Evolutionary conservation across 2,113 vertebrate species (phyloP), one percentile per base, ranked within the genome.

Genomic region (Numenius arquata): DNA sequence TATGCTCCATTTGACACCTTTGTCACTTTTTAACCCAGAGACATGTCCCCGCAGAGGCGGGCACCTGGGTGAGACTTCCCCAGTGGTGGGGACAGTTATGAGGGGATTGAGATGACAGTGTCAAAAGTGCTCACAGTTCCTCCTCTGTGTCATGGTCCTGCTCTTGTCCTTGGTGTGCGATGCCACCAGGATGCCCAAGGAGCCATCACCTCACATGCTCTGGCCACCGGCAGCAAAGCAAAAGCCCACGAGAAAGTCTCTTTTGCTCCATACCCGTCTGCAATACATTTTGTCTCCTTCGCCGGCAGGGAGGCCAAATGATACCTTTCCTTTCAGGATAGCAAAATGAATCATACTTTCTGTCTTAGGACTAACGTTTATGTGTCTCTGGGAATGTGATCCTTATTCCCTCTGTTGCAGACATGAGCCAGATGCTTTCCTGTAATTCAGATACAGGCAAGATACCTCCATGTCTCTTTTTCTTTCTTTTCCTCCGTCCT

Each of bases 281-380:
- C 76, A 89, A 89, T 78, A 78, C 11, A 61, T 68, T 90, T 91
- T 92, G 43, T 84, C 63, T 90, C 5, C 67, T 96, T 88, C 36
- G 34, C 72, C 65, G 72, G 40, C 72, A 78, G 26, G 48, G 56
- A 95, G 30, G n/a, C n/a, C 75, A 94, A 92, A 75, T 43, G 47
- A 80, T 84, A 58, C 40, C 50, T 89, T 93, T 95, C 26, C 15
- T 88, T 90, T 93, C 34, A 86, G 90, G 76, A 84, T 0, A 92
- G 61, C 68, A 87, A 92, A 92, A 94, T 92, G 68, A 86, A 93
- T 92, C 47, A 87, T 94, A 75, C 25, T 81, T 95, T 95, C 85
- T 94, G 47, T 81, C 47, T 95, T 81, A 79, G 32, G 41, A 89
- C 29, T 48, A 88, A 41, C 0, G 0, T 84, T 93, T 84, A 16